Percentiles rank a stretch among this genome's conserved stretches.
Evolutionary conservation across 2,113 vertebrate species (phyloP).

Genomic region (Calidris pygmaea): DNA sequence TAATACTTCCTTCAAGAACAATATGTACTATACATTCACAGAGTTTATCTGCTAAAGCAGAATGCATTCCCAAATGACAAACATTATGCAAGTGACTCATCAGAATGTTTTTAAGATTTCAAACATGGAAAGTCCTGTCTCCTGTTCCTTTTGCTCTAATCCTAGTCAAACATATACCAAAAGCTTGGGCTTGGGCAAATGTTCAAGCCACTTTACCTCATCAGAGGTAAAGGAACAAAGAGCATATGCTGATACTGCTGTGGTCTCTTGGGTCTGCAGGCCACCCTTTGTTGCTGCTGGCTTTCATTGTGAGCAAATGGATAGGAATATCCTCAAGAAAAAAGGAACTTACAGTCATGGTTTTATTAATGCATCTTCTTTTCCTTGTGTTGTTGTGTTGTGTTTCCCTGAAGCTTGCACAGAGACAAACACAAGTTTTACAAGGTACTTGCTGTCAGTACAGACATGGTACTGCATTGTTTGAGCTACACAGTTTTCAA

Average conservation of each 20-base stretch:
- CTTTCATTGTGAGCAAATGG: neutral
- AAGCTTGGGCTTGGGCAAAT: neutral
- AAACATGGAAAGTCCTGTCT: neutral
- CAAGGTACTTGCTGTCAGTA: neutral
- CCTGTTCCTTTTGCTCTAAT: neutral
- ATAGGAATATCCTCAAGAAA: neutral
- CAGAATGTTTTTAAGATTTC: neutral
- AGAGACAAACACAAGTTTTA: neutral
- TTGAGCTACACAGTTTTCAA: neutral
- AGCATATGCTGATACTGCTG: neutral
- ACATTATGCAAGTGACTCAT: neutral
- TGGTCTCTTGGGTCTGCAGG: neutral
- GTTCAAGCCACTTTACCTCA: neutral
- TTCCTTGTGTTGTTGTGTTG: neutral
- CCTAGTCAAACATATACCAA: neutral
- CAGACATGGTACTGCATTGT: fast-evolving
- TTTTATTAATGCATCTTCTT: neutral
- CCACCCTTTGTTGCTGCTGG: neutral
- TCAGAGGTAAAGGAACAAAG: neutral
- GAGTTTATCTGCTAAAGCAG: neutral
- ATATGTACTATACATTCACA: neutral
- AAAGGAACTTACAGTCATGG: neutral
- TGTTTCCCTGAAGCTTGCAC: neutral
- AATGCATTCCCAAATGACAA: neutral
- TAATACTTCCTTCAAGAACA: neutral